A percentile compares a stretch with the other conserved stretches of the same genome.
Evolutionary conservation across 2,797 vertebrate species (phyloP).

Genomic region (Hydrolagus colliei): DNA sequence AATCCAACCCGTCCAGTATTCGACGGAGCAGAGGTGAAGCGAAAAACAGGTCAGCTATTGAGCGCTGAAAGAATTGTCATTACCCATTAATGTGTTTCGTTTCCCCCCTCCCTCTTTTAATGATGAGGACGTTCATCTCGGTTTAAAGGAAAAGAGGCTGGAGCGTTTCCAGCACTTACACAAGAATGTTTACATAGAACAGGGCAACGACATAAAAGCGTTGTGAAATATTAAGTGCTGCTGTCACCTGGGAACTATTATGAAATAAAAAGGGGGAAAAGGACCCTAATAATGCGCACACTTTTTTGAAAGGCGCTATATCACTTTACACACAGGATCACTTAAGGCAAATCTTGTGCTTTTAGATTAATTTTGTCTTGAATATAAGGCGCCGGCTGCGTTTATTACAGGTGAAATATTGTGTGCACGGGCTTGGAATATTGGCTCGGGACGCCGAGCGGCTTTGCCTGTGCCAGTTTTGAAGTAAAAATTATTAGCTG

Average conservation of each 20-base stretch:
- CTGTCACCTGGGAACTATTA: conserved; percentile 28
- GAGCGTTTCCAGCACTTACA: conserved; percentile 6
- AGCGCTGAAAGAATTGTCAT: conserved; percentile 1
- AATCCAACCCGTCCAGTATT: not conserved
- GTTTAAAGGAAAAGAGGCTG: not conserved
- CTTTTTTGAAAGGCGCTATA: conserved; percentile 4
- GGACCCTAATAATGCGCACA: not conserved
- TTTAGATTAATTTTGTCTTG: conserved; percentile 4
- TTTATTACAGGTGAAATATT: not conserved
- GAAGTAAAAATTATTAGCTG: conserved; percentile 5
- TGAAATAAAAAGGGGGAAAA: not conserved
- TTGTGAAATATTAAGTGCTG: conserved; percentile 25
- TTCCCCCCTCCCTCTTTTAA: not conserved
- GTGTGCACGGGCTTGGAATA: not conserved
- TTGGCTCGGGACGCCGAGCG: too few relatives aligned
- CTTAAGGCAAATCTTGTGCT: not conserved
- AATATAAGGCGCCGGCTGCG: not conserved
- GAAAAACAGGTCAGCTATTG: not conserved
- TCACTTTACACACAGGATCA: not conserved
- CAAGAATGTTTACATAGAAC: conserved; percentile 21
- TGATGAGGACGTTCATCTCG: not conserved
- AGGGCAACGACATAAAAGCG: conserved; percentile 14
- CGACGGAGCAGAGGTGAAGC: too few relatives aligned
- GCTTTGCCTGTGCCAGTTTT: not conserved
- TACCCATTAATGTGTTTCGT: not conserved